Evolutionary conservation across 37 sponge, comb jelly and placozoan genomes (phyloP).

Genomic region (Halichondria panicea): DNA sequence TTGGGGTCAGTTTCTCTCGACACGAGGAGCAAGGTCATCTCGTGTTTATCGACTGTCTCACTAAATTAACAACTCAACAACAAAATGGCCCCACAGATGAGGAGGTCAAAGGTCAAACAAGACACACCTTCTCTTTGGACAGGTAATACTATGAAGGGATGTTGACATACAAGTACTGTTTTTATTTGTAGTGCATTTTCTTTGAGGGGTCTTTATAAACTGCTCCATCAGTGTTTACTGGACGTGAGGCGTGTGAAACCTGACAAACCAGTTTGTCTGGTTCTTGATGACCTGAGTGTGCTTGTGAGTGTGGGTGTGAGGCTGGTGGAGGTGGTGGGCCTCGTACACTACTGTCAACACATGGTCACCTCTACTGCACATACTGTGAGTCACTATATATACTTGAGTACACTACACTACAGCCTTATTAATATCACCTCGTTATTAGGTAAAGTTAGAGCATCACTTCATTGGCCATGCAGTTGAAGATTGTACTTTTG

Average conservation of each 20-base stretch:
- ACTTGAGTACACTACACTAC: not conserved
- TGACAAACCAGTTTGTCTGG: slow-evolving; percentile 42
- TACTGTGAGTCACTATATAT: too few relatives aligned
- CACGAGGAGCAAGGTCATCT: slow-evolving; percentile 27
- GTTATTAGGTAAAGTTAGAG: too few relatives aligned
- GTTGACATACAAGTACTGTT: not conserved
- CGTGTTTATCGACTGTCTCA: slow-evolving; percentile 62
- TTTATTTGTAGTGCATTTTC: not conserved
- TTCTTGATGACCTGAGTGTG: slow-evolving; percentile 71
- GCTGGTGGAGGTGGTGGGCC: slow-evolving; percentile 25
- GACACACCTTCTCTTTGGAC: not conserved
- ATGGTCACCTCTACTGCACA: slow-evolving; percentile 28
- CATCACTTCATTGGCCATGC: too few relatives aligned
- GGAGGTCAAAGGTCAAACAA: too few relatives aligned
- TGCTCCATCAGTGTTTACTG: not conserved
- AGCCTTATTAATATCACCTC: too few relatives aligned
- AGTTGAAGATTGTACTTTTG: too few relatives aligned
- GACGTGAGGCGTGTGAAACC: not conserved
- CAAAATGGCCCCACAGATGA: not conserved
- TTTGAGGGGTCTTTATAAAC: slow-evolving; percentile 2
- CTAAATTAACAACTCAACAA: slow-evolving; percentile 19
- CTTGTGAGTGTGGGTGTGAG: slow-evolving; percentile 63
- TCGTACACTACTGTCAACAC: slow-evolving; percentile 42
- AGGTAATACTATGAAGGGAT: too few relatives aligned
- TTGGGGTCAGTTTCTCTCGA: slow-evolving; percentile 56